A percentile compares a stretch with the other conserved stretches of the same genome.
These are phyloP conservation scores for Drosophila obscura DNA, from an alignment of 1,140 invertebrate genomes.

Conservation along the genomic window DNA sequence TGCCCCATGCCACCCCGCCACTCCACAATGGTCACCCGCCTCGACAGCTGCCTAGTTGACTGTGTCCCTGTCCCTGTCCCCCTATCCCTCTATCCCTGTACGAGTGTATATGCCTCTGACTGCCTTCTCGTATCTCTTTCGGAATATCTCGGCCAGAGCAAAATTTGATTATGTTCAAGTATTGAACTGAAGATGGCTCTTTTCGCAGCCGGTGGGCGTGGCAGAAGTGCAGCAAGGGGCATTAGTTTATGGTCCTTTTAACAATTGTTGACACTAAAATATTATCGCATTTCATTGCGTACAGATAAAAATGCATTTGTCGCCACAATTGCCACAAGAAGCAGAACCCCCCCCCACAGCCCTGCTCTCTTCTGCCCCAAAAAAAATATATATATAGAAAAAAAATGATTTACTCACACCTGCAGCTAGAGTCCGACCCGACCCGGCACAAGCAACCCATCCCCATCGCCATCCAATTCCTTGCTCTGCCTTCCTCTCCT, in stretches of 20 bases:
- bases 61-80: constrained; percentile 58
- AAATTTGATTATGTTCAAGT: constrained; percentile 82
- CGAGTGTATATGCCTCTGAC: constrained; percentile 26
- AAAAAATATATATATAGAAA: constrained; percentile 16
- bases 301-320: constrained; percentile 82
- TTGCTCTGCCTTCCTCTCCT: neutral
- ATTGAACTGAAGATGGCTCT: constrained; percentile 74
- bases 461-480: neutral
- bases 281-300: constrained; percentile 83
- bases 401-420: constrained; percentile 80
- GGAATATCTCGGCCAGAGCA: constrained; percentile 63
- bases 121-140: constrained; percentile 53
- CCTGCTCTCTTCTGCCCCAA: neutral
- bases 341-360: constrained; percentile 5
- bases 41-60: constrained; percentile 77
- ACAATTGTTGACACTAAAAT: constrained; percentile 84
- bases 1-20: constrained; percentile 15
- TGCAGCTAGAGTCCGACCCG: constrained; percentile 27
- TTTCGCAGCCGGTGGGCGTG: constrained; percentile 39
- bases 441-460: no score
- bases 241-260: constrained; percentile 83
- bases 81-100: neutral
- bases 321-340: constrained; percentile 77
- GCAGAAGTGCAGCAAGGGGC: constrained; percentile 31
- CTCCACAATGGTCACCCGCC: constrained; percentile 71